Base-by-base conservation (phyloP, 2,113 vertebrate species). In the Ibidorhyncha struthersii region DNA sequence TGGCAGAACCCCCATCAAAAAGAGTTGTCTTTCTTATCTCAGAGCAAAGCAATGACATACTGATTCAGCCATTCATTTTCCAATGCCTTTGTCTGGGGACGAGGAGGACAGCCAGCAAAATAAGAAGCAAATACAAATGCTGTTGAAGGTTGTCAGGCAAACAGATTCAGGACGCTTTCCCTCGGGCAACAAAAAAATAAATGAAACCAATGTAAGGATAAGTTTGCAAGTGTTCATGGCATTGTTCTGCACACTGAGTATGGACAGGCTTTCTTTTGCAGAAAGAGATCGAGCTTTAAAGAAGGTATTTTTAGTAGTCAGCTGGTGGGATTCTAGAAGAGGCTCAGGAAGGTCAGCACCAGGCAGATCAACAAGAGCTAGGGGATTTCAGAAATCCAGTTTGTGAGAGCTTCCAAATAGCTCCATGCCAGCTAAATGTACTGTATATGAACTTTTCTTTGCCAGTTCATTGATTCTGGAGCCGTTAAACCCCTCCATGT, bases 11-110 rank as follows among this genome's bases (percentile, higher is more conserved):
- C 26, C 67, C 83, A 73, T 43, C n/a, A 36, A 59, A 86, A 63
- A 58, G 84, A 77, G 17, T 52, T 86, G 77, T 25, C 56, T 89
- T 45, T 93, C 82, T 95, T 96, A 97, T 96, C 90, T 96, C 85
- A 92, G 65, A 40, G 84, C 65, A 86, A 90, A 94, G 81, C 78
- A 93, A 95, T 65, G 66, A 95, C 89, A 93, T 95, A 82, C 34
- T 82, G 90, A 82, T 95, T 93, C 94, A 97, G 85, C 26, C 82
- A 34, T 76, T 91, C 25, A 14, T 76, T 91, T 97, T 95, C 86
- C 73, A 85, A 0, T 50, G 87, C 23, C 74, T 97, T 82, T 89
- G 63, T 78, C 7, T 62, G 59, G 55, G 82, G 95, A 89, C 87
- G 73, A 73, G 45, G 63, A 91, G 14, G 41, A 49, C 53, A 93